These are phyloP conservation scores for Regulus satrapa DNA, from an alignment of 2,113 vertebrate species.

Conservation along the genomic window DNA sequence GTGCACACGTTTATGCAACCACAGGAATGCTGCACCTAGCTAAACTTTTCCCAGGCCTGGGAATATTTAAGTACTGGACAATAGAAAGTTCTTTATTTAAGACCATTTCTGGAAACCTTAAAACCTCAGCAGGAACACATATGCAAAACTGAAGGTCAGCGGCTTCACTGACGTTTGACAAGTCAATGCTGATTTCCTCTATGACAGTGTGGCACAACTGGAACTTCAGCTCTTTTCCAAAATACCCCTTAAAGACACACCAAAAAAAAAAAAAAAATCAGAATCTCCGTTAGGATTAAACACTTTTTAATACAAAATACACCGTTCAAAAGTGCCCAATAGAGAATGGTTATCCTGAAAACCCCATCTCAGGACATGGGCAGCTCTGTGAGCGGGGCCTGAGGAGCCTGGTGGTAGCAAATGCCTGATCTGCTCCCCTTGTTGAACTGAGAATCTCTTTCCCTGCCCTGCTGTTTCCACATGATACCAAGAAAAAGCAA, in stretches of 20 bases:
- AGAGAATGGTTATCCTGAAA: not conserved
- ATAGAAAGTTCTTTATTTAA: slow-evolving; percentile 6
- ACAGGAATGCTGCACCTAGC: not conserved
- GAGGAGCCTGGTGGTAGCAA: not conserved
- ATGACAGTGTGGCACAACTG: not conserved
- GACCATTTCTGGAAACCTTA: not conserved
- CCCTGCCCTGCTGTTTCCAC: not conserved
- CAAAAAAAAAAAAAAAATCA: not conserved
- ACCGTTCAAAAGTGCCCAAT: not conserved
- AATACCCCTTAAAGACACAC: not conserved
- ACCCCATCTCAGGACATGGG: not conserved
- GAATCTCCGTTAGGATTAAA: not conserved
- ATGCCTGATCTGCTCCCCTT: not conserved
- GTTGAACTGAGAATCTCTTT: not conserved
- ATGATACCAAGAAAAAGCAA: not conserved
- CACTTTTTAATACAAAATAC: not conserved
- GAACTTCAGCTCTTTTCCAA: not conserved
- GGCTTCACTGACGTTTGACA: not conserved
- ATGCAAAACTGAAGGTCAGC: not conserved
- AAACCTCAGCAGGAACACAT: slow-evolving; percentile 22
- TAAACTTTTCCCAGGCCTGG: not conserved
- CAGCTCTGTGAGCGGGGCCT: not conserved
- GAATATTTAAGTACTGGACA: slow-evolving; percentile 19
- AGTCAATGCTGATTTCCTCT: not conserved
- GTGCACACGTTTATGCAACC: not conserved